Percentiles rank a stretch among this genome's conserved stretches.
These are phyloP conservation scores for Ligdia adustata DNA, from an alignment of 2,888 invertebrate genomes.

Conservation along the genomic window DNA sequence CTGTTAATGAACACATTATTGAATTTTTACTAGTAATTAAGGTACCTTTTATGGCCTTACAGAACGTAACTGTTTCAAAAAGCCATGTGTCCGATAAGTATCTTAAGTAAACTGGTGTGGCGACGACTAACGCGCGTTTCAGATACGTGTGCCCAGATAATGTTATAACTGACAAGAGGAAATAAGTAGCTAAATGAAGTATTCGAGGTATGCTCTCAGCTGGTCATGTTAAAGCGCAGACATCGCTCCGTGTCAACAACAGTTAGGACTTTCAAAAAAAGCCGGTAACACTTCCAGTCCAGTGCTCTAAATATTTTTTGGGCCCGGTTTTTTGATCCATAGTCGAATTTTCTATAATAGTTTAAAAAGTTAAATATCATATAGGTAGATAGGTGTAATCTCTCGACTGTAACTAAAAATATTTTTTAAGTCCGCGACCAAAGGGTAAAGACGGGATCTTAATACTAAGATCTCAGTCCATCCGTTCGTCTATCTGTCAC, in stretches of 20 bases:
- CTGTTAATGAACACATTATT: no score
- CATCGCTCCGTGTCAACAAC: conserved; percentile 27
- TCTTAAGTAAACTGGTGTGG: conserved; percentile 59
- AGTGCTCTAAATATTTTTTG: no score
- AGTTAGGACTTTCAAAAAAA: conserved; percentile 13
- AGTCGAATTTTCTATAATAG: no score
- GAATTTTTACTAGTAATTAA: no score
- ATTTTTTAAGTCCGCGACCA: no score
- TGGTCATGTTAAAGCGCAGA: conserved; percentile 5
- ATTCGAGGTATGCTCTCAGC: conserved; percentile 35
- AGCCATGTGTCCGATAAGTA: conserved; percentile 55
- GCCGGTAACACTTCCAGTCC: not conserved
- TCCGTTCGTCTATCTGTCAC: no score
- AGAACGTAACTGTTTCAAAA: conserved; percentile 48
- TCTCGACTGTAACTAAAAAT: no score
- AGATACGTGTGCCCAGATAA: conserved; percentile 60
- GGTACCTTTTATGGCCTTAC: conserved; percentile 6
- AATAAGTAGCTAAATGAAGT: conserved; percentile 52
- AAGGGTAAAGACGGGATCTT: no score
- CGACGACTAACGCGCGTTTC: conserved; percentile 57
- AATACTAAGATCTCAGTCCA: no score
- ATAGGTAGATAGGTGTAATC: no score
- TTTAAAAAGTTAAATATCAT: no score
- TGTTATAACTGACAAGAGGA: conserved; percentile 61
- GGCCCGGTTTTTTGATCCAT: no score